phyloP scores from a whole-genome alignment of 2,113 vertebrate genomes.

The Grammomys dolichurus region DNA sequence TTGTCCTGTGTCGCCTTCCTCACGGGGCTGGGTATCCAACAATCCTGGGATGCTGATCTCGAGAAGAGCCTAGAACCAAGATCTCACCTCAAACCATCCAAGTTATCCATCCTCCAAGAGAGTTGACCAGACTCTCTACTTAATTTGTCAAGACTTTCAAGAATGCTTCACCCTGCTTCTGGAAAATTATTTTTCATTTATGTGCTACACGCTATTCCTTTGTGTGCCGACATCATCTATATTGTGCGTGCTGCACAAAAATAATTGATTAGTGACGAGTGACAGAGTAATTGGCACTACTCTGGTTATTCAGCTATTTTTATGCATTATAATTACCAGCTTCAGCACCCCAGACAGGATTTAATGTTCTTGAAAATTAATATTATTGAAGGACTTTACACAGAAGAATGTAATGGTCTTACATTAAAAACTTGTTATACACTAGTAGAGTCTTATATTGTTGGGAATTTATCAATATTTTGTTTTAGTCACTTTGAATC shows the following conservation, averaged over 20 bases:
- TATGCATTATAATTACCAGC: constrained; percentile 83
- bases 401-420: constrained; percentile 81
- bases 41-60: not conserved
- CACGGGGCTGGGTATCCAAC: not conserved
- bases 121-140: not conserved
- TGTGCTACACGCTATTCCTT: constrained; percentile 54
- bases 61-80: not conserved
- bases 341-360: constrained; percentile 81
- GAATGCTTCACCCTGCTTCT: constrained; percentile 20
- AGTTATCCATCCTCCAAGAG: constrained; percentile 28
- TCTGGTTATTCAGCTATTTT: constrained; percentile 84
- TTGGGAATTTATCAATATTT: constrained; percentile 63
- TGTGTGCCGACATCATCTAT: constrained; percentile 64
- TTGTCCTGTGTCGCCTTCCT: not conserved
- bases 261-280: constrained; percentile 83
- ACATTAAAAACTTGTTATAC: constrained; percentile 72
- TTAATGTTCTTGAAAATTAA: constrained; percentile 84
- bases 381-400: constrained; percentile 72
- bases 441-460: constrained; percentile 44
- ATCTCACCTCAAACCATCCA: constrained; percentile 24
- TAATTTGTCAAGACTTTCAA: constrained; percentile 55
- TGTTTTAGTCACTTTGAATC: constrained; percentile 59
- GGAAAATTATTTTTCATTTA: constrained; percentile 73
- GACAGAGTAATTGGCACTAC: constrained; percentile 84
- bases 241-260: constrained; percentile 72